Conservation (phyloP, 2,888 invertebrate genomes). For the Oligia fasciuncula region DNA sequence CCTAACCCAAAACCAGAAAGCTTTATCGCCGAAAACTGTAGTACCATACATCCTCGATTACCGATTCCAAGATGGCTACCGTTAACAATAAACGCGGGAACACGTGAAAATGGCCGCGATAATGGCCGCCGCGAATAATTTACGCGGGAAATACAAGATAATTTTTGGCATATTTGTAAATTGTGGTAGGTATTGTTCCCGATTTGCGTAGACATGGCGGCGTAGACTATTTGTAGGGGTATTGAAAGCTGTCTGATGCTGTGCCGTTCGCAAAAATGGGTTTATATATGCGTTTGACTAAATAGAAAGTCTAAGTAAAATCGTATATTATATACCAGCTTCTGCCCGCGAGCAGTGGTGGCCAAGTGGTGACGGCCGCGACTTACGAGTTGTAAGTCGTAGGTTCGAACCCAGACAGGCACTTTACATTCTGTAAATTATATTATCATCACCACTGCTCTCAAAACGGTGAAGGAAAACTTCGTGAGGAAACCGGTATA, state of each 20-base stretch:
- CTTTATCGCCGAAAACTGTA: slow-evolving; percentile 25
- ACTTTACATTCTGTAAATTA: no score
- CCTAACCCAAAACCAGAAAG: slow-evolving; percentile 21
- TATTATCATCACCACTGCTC: no score
- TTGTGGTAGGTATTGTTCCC: background rate
- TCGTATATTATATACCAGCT: background rate
- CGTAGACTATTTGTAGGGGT: background rate
- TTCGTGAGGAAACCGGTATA: no score
- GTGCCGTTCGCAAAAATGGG: background rate
- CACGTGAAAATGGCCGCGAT: slow-evolving; percentile 51
- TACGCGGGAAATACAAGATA: slow-evolving; percentile 32
- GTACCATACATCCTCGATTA: slow-evolving; percentile 39
- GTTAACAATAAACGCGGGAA: slow-evolving; percentile 50
- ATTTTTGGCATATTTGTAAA: slow-evolving; percentile 6
- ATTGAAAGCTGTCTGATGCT: no score
- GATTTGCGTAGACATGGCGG: background rate
- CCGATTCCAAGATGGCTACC: slow-evolving; percentile 43
- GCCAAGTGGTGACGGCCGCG: no score
- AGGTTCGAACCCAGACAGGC: no score
- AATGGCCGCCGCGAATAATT: slow-evolving; percentile 37
- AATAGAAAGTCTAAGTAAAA: background rate
- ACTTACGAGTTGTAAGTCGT: no score
- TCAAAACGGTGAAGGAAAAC: no score
- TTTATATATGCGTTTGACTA: background rate
- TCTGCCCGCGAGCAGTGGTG: no score